These are phyloP conservation scores for Netelia inedita DNA, from an alignment of 2,888 invertebrate species.

Conservation along the genomic window DNA sequence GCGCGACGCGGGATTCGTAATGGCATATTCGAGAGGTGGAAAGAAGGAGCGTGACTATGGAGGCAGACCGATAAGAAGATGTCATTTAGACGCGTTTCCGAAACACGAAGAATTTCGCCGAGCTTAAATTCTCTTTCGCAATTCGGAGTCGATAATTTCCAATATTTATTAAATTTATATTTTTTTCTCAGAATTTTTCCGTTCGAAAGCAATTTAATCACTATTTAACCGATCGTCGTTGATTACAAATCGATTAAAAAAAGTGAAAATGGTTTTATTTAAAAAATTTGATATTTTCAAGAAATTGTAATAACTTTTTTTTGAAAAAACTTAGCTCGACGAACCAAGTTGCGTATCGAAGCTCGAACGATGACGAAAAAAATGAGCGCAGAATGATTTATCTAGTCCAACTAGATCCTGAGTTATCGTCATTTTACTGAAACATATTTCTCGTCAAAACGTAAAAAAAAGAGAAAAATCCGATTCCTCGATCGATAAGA, in stretches of 20 bases:
- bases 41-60: conserved; percentile 21
- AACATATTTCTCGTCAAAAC: background rate
- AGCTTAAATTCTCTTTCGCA: too few species aligned
- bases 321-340: background rate
- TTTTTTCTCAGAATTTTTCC: too few species aligned
- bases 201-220: too few species aligned
- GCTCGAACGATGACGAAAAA: background rate
- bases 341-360: background rate
- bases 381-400: background rate
- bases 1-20: background rate
- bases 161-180: too few species aligned
- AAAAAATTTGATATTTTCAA: background rate
- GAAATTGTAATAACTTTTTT: background rate
- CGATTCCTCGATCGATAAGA: background rate
- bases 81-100: too few species aligned
- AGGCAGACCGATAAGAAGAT: background rate
- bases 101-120: too few species aligned
- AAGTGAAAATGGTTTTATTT: too few species aligned
- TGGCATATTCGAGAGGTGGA: background rate
- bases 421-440: background rate
- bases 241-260: too few species aligned
- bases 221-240: too few species aligned
- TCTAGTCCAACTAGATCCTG: background rate
- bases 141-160: too few species aligned
- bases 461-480: background rate